Percentiles rank a stretch among this genome's conserved stretches.
Evolutionary conservation across 2,113 vertebrate species (phyloP).

Genomic region (Saccopteryx bilineata): DNA sequence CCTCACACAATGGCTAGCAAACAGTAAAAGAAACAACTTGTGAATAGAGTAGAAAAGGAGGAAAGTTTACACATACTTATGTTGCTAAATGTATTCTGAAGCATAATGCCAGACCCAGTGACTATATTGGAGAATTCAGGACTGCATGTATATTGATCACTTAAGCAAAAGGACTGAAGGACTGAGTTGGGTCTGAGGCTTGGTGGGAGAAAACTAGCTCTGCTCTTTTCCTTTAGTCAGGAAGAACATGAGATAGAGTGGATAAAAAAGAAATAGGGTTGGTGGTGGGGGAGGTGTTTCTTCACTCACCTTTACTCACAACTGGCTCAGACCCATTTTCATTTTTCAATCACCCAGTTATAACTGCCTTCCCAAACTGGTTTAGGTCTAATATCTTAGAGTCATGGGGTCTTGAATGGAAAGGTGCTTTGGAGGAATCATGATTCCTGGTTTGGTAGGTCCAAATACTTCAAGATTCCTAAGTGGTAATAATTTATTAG

Average conservation of each 20-base stretch:
- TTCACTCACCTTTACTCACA: neutral
- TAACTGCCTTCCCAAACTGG: neutral
- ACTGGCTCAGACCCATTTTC: neutral
- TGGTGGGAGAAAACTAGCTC: neutral
- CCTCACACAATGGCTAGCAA: no score
- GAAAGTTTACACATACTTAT: neutral
- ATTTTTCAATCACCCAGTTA: neutral
- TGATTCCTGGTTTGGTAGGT: neutral
- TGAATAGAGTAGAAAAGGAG: neutral
- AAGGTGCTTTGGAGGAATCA: neutral
- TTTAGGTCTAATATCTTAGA: neutral
- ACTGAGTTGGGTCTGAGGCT: neutral
- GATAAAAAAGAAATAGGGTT: neutral
- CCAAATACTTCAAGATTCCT: neutral
- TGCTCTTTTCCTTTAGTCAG: neutral
- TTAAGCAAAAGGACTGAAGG: neutral
- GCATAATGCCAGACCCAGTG: neutral
- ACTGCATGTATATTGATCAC: neutral
- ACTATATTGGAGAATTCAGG: neutral
- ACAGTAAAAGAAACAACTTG: no score
- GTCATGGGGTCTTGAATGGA: neutral
- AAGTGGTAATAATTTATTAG: neutral
- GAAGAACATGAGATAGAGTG: neutral
- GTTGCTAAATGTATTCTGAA: neutral
- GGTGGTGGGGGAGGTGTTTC: fast-evolving